Percentiles rank a stretch among this genome's conserved stretches.
Conservation (phyloP, 2,797 vertebrate species). For the Mergus octosetaceus region DNA sequence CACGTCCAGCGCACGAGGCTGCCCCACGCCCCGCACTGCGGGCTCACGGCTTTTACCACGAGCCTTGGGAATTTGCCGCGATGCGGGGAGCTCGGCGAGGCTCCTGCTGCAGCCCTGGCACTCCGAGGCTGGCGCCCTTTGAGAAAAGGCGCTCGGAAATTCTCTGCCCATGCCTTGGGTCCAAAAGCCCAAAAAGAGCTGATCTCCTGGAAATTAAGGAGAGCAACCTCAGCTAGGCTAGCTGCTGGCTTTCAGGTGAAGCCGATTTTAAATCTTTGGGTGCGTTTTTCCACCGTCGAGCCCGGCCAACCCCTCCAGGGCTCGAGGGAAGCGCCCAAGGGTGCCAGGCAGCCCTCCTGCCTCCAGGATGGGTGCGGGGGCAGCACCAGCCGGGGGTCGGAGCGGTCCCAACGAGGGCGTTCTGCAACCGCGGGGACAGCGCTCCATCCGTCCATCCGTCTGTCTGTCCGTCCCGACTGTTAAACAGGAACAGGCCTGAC, state of each 20-base stretch:
- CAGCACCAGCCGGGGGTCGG: too few species aligned
- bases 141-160: neutral
- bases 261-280: accelerated
- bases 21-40: neutral
- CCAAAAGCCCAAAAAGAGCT: accelerated
- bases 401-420: neutral
- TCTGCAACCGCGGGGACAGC: neutral
- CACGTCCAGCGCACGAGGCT: neutral
- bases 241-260: accelerated
- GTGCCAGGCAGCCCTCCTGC: too few species aligned
- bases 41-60: neutral
- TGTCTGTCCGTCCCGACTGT: neutral
- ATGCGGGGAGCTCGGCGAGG: accelerated
- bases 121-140: accelerated
- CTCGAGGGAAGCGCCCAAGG: too few species aligned
- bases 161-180: neutral
- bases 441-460: neutral
- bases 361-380: too few species aligned
- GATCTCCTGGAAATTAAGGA: accelerated
- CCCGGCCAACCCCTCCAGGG: neutral
- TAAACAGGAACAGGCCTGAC: conserved; percentile 8
- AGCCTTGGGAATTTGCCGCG: accelerated
- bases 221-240: accelerated
- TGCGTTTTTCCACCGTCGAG: neutral
- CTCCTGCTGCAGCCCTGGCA: accelerated